These are phyloP conservation scores for Mellilla xanthometata DNA, from an alignment of 2,888 invertebrate species.

Conservation along the genomic window DNA sequence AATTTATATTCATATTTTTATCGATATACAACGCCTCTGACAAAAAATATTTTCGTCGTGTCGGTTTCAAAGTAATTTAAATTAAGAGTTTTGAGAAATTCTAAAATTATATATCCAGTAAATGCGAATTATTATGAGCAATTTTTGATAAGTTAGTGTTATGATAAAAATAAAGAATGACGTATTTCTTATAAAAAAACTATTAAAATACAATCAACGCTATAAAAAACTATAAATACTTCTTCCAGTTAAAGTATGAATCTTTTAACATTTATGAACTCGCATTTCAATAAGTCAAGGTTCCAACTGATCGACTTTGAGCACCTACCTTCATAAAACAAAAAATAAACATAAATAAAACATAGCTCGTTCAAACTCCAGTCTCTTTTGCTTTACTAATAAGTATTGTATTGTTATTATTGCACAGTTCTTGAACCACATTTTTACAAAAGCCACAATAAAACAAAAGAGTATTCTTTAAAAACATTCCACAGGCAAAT, in stretches of 20 bases:
- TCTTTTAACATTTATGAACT: slow-evolving; percentile 14
- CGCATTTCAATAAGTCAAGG: slow-evolving; percentile 30
- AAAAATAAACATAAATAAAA: slow-evolving; percentile 18
- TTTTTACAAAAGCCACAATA: slow-evolving; percentile 5
- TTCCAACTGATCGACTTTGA: slow-evolving; percentile 20
- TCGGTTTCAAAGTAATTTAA: too few species aligned
- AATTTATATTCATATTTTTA: too few species aligned
- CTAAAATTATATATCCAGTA: too few species aligned
- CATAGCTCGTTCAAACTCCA: slow-evolving; percentile 20
- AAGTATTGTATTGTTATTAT: slow-evolving; percentile 23
- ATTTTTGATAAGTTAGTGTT: too few species aligned
- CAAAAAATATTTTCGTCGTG: too few species aligned
- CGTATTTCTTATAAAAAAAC: too few species aligned
- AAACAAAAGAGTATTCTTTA: slow-evolving; percentile 14
- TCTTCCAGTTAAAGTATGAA: slow-evolving; percentile 4
- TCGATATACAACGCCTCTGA: too few species aligned
- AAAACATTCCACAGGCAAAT: slow-evolving; percentile 10
- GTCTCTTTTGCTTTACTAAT: slow-evolving; percentile 25
- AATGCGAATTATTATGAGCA: too few species aligned
- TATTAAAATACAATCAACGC: too few species aligned
- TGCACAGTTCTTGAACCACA: slow-evolving; percentile 8
- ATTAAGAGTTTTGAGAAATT: too few species aligned
- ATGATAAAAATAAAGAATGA: too few species aligned
- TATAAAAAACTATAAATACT: neutral
- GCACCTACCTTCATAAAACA: neutral